Percentiles rank a stretch among this genome's conserved stretches.
Conservation (phyloP, 2,113 vertebrate genomes). For the Myotis lucifugus region DNA sequence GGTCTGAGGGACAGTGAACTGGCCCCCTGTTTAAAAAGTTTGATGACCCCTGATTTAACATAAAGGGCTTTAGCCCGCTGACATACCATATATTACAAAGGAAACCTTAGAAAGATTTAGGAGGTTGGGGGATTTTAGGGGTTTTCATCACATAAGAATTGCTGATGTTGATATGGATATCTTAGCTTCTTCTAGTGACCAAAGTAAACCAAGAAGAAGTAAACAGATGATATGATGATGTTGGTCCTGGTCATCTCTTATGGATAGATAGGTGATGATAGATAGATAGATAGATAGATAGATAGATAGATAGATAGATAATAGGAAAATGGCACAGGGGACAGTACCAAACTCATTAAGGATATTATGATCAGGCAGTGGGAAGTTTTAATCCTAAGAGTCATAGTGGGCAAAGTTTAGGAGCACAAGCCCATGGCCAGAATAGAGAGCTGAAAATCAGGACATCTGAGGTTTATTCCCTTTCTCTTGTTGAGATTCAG, state of each 20-base stretch:
- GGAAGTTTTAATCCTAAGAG: not conserved
- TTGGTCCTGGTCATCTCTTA: not conserved
- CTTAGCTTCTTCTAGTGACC: not conserved
- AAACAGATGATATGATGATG: not conserved
- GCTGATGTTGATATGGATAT: not conserved
- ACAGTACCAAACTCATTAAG: not conserved
- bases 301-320: too few species aligned
- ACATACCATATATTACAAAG: not conserved
- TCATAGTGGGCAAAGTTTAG: not conserved
- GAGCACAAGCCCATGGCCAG: not conserved
- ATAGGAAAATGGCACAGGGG: not conserved
- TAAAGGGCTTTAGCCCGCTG: not conserved
- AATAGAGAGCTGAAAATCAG: not conserved
- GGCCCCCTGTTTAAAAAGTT: too few species aligned
- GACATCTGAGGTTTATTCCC: not conserved
- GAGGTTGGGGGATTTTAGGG: not conserved
- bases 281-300: not conserved
- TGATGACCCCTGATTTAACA: not conserved
- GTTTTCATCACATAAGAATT: not conserved
- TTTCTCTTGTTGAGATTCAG: not conserved
- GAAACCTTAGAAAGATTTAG: not conserved
- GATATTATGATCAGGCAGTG: too few species aligned
- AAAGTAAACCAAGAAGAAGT: not conserved
- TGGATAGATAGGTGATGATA: not conserved
- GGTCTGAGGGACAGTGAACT: too few species aligned